Percentiles rank a stretch among this genome's conserved stretches.
phyloP scores from a whole-genome alignment of 2,888 invertebrate genomes.

The Synergus laeviventris region DNA sequence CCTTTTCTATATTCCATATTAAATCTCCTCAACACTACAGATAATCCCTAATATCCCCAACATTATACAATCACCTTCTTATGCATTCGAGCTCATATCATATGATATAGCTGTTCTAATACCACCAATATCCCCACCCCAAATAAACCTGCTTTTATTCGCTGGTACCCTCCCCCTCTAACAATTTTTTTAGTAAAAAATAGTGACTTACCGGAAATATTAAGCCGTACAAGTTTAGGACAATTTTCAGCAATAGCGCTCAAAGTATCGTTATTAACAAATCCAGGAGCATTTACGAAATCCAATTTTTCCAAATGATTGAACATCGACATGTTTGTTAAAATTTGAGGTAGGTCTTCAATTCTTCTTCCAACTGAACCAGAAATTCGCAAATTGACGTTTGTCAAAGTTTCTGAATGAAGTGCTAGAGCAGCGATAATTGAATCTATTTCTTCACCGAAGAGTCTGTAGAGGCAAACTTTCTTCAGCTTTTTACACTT shows the following conservation, averaged over 20 bases:
- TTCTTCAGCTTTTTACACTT: neutral
- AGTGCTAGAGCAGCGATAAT: neutral
- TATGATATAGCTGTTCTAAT: no score
- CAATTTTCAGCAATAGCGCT: neutral
- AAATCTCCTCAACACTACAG: no score
- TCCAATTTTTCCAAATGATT: neutral
- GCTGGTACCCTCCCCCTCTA: no score
- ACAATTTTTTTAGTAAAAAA: neutral
- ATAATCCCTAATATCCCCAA: no score
- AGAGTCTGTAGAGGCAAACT: constrained; percentile 1
- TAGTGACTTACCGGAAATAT: neutral
- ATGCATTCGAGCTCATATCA: no score
- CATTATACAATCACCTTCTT: no score
- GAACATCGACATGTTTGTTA: neutral
- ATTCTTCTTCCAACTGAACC: neutral
- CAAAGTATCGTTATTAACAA: neutral
- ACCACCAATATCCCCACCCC: no score
- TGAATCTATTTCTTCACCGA: neutral
- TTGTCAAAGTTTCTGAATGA: neutral
- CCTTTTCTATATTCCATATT: no score
- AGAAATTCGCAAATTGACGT: neutral
- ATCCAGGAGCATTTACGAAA: neutral
- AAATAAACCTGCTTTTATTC: no score
- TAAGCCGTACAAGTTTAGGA: neutral
- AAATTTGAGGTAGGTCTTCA: neutral